A percentile compares a stretch with the other conserved stretches of the same genome.
Conservation (phyloP, 2,888 invertebrate genomes). For the Lamellibrachia columna region DNA sequence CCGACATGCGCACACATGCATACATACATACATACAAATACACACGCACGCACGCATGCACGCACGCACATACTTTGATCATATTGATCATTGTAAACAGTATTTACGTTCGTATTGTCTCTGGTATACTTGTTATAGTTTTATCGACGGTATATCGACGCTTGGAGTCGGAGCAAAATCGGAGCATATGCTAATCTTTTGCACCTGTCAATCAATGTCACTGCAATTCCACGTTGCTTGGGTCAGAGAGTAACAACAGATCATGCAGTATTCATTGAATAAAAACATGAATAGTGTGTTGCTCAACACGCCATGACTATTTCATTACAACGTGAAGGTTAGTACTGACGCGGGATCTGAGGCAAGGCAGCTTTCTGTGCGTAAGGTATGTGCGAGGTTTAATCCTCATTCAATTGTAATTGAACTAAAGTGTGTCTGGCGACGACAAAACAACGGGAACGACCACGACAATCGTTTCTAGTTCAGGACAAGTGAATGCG, state of each 20-base stretch:
- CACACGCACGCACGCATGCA: neutral
- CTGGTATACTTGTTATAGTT: neutral
- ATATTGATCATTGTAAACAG: neutral
- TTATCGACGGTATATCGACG: too few relatives aligned
- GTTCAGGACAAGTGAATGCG: neutral
- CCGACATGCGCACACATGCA: neutral
- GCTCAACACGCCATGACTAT: neutral
- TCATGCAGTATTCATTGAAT: neutral
- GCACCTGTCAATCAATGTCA: neutral
- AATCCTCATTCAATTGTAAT: neutral
- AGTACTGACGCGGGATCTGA: neutral
- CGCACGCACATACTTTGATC: neutral
- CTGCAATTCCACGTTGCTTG: neutral
- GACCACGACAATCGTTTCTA: neutral
- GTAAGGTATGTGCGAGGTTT: neutral
- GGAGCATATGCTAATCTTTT: neutral
- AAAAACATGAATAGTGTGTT: neutral
- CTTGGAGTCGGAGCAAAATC: neutral
- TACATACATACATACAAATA: neutral
- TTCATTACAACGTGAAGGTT: neutral
- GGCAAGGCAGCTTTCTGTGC: neutral
- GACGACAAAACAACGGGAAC: neutral
- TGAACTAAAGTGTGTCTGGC: neutral
- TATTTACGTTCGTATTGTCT: neutral
- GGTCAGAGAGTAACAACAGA: neutral